These are phyloP conservation scores for Columba guinea DNA, from an alignment of 2,797 vertebrate species.

Conservation along the genomic window DNA sequence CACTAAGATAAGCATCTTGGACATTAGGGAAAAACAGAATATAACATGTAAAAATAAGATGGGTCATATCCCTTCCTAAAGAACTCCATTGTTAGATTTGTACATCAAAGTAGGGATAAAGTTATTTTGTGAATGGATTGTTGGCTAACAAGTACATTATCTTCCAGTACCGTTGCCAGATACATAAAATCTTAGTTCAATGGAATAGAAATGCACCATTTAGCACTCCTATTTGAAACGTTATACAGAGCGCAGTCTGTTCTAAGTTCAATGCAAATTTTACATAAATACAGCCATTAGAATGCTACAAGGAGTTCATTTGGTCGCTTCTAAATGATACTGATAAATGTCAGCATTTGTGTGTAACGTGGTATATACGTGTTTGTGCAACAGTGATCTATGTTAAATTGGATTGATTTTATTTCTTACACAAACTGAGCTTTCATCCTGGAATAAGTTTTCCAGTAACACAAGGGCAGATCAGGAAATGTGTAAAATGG, in stretches of 20 bases:
- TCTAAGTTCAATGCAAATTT: conserved; percentile 3
- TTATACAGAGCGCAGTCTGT: not conserved
- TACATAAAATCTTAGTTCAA: conserved; percentile 42
- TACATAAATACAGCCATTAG: not conserved
- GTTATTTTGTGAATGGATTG: conserved; percentile 37
- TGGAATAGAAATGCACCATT: conserved; percentile 7
- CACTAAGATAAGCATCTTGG: conserved; percentile 35
- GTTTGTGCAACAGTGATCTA: conserved; percentile 1
- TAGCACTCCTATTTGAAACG: conserved; percentile 46
- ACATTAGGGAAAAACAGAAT: not conserved
- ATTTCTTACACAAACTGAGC: conserved; percentile 16
- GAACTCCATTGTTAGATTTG: not conserved
- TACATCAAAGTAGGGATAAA: conserved; percentile 49
- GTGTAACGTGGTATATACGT: not conserved
- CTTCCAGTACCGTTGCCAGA: conserved; percentile 36
- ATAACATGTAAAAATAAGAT: not conserved
- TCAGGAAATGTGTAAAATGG: conserved; percentile 58
- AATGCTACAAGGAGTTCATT: not conserved
- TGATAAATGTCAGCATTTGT: not conserved
- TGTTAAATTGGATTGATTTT: conserved; percentile 28
- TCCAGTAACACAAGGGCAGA: conserved; percentile 26
- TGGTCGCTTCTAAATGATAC: not conserved
- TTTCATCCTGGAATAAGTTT: conserved; percentile 34
- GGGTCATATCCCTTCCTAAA: not conserved
- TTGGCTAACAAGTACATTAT: conserved; percentile 49